Evolutionary conservation across 1,140 invertebrate genomes (phyloP).

Genomic region (Trichonephila clavipes): DNA sequence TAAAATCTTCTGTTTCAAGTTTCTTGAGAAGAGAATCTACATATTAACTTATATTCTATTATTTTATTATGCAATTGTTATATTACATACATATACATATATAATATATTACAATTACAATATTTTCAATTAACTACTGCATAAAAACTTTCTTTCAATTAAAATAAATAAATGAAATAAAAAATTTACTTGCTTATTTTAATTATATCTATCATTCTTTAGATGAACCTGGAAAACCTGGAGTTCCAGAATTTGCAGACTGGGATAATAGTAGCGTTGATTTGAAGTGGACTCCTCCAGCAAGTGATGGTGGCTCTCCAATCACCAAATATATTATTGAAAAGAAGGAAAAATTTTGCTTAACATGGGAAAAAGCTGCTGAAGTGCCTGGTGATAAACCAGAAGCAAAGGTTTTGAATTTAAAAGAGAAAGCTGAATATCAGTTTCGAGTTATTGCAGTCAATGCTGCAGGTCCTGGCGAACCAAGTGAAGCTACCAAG

Average conservation of each 20-base stretch:
- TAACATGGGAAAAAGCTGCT: slow-evolving; percentile 86
- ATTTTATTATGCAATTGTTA: no score
- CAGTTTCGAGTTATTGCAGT: slow-evolving; percentile 97
- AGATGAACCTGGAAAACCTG: slow-evolving; percentile 95
- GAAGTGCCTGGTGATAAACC: slow-evolving; percentile 88
- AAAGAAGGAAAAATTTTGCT: slow-evolving; percentile 95
- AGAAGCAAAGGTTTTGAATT: slow-evolving; percentile 89
- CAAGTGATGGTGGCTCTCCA: slow-evolving; percentile 94
- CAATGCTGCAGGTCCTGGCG: slow-evolving; percentile 96
- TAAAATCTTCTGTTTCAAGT: no score
- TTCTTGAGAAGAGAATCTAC: no score
- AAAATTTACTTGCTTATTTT: no score
- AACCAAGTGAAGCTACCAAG: slow-evolving; percentile 90
- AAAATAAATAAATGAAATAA: no score
- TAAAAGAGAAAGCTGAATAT: slow-evolving; percentile 97
- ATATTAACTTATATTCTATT: no score
- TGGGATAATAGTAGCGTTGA: slow-evolving; percentile 91
- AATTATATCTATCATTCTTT: slow-evolving; percentile 76
- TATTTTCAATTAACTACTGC: no score
- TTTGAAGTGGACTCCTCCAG: slow-evolving; percentile 95
- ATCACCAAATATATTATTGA: slow-evolving; percentile 97
- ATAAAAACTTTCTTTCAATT: no score
- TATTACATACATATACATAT: no score
- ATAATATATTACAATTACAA: no score
- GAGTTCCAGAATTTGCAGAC: slow-evolving; percentile 93